Evolutionary conservation across 2,888 invertebrate genomes (phyloP).

Genomic region (Synanthedon andrenaeformis): DNA sequence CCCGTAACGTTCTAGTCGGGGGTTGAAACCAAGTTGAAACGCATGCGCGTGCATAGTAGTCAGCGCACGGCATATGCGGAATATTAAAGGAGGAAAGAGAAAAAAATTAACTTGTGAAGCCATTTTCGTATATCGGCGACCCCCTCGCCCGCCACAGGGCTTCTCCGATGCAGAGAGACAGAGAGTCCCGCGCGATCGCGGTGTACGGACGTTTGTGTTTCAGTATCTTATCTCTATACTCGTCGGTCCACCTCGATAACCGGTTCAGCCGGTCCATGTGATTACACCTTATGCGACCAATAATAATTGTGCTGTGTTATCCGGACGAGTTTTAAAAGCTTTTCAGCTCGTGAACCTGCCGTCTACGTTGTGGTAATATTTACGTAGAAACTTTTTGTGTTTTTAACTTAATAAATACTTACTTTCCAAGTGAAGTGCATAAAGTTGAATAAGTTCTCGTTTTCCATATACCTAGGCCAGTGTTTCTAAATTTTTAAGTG

Average conservation of each 20-base stretch:
- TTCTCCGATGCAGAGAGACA: slow-evolving; percentile 51
- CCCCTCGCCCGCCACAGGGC: slow-evolving; percentile 57
- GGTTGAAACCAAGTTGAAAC: slow-evolving; percentile 55
- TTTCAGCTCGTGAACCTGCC: slow-evolving; percentile 23
- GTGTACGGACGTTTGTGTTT: slow-evolving; percentile 1
- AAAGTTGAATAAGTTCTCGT: slow-evolving; percentile 22
- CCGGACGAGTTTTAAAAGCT: slow-evolving; percentile 22
- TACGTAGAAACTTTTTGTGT: no score
- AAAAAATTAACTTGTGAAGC: slow-evolving; percentile 71
- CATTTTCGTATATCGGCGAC: slow-evolving; percentile 66
- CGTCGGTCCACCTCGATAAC: slow-evolving; percentile 23
- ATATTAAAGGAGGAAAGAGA: slow-evolving; percentile 71
- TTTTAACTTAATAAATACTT: neutral
- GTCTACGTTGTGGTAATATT: neutral
- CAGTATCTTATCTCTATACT: neutral
- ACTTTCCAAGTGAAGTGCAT: slow-evolving; percentile 41
- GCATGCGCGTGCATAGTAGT: slow-evolving; percentile 64
- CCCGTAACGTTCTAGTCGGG: slow-evolving; percentile 36
- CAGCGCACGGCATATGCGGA: slow-evolving; percentile 68
- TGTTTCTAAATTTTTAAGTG: slow-evolving; percentile 25
- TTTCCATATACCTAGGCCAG: slow-evolving; percentile 14
- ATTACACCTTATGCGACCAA: slow-evolving; percentile 42
- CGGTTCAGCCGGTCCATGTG: slow-evolving; percentile 37
- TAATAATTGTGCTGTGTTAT: slow-evolving; percentile 51
- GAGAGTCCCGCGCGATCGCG: slow-evolving; percentile 9